These are phyloP conservation scores for Cliona cf. orientalis DNA, from an alignment of 37 sponge, comb jelly and placozoan genomes.

Conservation along the genomic window DNA sequence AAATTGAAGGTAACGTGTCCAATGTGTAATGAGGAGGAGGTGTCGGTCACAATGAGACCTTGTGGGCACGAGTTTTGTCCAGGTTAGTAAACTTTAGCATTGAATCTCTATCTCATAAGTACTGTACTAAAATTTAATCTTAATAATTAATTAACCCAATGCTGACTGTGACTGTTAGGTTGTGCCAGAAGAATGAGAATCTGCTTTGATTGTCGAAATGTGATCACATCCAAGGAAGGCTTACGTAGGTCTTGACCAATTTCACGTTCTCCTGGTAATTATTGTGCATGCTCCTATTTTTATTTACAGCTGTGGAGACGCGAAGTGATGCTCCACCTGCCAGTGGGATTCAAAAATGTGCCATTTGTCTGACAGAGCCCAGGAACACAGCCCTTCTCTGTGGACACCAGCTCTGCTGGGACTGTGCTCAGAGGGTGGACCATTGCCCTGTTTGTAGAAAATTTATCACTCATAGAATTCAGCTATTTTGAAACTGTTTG, in stretches of 20 bases:
- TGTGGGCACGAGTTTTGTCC: conserved; percentile 82
- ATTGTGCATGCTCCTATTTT: too few relatives aligned
- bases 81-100: too few relatives aligned
- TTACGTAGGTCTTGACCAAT: conserved; percentile 33
- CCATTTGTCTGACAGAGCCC: conserved; percentile 75
- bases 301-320: too few relatives aligned
- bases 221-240: conserved; percentile 54
- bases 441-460: conserved; percentile 84
- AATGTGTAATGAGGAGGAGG: conserved; percentile 72
- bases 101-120: too few relatives aligned
- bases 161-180: conserved; percentile 7
- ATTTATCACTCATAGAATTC: conserved; percentile 78
- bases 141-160: too few relatives aligned
- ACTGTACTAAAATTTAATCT: too few relatives aligned
- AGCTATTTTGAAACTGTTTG: too few relatives aligned
- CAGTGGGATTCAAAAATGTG: too few relatives aligned
- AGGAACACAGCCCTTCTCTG: conserved; percentile 84
- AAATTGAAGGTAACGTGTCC: conserved; percentile 57
- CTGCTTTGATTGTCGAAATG: conserved; percentile 62
- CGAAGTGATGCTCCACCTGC: too few relatives aligned
- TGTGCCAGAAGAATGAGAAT: conserved; percentile 62
- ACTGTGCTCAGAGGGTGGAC: conserved; percentile 79
- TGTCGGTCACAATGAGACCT: conserved; percentile 73
- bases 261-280: too few relatives aligned
- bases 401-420: conserved; percentile 85